Evolutionary conservation across 2,113 vertebrate species (phyloP).

Genomic region (Suricata suricatta): DNA sequence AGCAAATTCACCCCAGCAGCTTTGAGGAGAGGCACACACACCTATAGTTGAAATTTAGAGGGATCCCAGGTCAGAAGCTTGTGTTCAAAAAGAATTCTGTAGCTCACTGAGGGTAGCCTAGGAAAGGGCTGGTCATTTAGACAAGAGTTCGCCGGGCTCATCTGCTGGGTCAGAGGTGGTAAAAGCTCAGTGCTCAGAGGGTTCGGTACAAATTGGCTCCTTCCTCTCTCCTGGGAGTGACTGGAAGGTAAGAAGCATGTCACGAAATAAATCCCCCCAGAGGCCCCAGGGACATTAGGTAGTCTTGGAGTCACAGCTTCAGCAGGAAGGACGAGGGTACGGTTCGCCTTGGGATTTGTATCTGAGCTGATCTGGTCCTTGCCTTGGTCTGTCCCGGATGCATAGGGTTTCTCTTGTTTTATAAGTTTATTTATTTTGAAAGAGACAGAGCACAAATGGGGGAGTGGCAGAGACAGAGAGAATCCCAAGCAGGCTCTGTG

Average conservation of each 20-base stretch:
- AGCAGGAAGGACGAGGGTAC: neutral
- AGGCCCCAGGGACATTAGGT: accelerated
- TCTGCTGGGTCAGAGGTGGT: neutral
- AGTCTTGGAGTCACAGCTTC: neutral
- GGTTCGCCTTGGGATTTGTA: neutral
- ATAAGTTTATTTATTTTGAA: too few species aligned
- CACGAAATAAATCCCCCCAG: neutral
- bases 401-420: too few species aligned
- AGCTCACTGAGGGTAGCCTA: neutral
- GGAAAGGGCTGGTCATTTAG: neutral
- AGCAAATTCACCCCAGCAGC: neutral
- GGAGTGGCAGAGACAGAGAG: too few species aligned
- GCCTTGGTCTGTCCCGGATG: neutral
- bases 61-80: neutral
- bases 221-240: neutral
- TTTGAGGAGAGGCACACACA: neutral
- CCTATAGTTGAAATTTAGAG: neutral
- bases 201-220: neutral
- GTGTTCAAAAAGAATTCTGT: accelerated
- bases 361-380: neutral
- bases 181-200: neutral
- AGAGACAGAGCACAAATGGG: too few species aligned
- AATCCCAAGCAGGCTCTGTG: too few species aligned
- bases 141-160: neutral
- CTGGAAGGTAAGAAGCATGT: neutral